phyloP scores from a whole-genome alignment of 2,113 vertebrate species.

The Nothoprocta pentlandii region DNA sequence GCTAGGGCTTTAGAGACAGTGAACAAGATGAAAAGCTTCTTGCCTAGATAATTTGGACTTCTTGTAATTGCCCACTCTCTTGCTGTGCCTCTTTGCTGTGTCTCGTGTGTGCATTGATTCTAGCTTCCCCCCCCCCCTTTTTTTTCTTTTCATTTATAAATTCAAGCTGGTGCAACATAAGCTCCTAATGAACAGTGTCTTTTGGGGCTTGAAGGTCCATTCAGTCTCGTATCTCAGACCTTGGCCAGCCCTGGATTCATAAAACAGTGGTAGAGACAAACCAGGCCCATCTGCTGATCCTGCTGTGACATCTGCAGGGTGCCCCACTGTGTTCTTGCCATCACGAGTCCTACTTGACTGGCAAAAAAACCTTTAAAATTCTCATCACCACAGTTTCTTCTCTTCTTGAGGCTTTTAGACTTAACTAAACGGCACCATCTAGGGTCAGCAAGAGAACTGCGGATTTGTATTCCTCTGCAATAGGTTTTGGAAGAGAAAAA shows the following conservation, averaged over 20 bases:
- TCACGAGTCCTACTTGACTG: neutral
- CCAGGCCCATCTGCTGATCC: neutral
- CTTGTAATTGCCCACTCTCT: neutral
- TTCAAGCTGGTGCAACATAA: neutral
- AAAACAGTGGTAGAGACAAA: neutral
- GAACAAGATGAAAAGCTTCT: neutral
- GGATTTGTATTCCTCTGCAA: neutral
- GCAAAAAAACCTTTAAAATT: neutral
- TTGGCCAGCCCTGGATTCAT: neutral
- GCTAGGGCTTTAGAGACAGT: neutral
- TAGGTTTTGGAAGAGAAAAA: neutral
- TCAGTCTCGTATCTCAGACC: neutral
- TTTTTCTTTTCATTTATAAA: neutral
- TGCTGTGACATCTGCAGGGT: fast-evolving
- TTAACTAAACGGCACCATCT: constrained; percentile 50
- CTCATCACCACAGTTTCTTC: neutral
- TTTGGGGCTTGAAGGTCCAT: neutral
- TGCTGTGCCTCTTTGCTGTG: neutral
- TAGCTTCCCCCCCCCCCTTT: neutral
- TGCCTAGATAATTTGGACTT: neutral
- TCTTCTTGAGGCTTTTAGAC: neutral
- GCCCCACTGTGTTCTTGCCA: too few relatives aligned
- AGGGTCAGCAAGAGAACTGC: neutral
- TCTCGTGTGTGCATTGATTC: neutral
- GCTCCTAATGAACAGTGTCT: neutral